phyloP scores from a whole-genome alignment of 2,113 vertebrate species.

The Sardina pilchardus region DNA sequence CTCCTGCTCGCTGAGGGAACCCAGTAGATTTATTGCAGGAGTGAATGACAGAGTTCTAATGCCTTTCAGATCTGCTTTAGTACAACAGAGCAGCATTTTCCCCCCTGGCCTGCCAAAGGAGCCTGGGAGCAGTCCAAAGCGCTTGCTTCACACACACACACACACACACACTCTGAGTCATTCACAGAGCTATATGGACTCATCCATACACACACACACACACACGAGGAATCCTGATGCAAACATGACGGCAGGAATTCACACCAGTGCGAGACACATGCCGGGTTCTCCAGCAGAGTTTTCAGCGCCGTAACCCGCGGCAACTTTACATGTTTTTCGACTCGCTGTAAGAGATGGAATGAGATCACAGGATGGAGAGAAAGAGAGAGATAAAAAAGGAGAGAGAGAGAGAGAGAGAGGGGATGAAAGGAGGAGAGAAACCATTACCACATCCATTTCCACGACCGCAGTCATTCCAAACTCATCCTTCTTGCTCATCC shows the following conservation, averaged over 20 bases:
- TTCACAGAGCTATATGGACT: constrained; percentile 19
- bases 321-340: neutral
- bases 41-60: constrained; percentile 62
- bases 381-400: neutral
- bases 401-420: neutral
- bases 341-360: constrained; percentile 12
- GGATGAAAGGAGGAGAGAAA: neutral
- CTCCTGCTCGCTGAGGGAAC: constrained; percentile 19
- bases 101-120: constrained; percentile 27
- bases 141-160: constrained; percentile 37
- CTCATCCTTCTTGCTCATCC: neutral
- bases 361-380: neutral
- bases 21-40: constrained; percentile 58
- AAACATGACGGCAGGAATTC: neutral
- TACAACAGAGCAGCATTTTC: constrained; percentile 64
- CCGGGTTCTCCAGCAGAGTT: neutral
- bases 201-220: constrained; percentile 25
- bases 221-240: neutral
- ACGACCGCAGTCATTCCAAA: neutral
- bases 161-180: constrained; percentile 19
- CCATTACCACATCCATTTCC: constrained; percentile 1
- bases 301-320: neutral
- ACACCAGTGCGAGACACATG: neutral
- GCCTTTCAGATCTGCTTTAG: constrained; percentile 64
- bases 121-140: constrained; percentile 57